Conservation (phyloP, 2,888 invertebrate genomes). For the Loripinus fragilis region DNA sequence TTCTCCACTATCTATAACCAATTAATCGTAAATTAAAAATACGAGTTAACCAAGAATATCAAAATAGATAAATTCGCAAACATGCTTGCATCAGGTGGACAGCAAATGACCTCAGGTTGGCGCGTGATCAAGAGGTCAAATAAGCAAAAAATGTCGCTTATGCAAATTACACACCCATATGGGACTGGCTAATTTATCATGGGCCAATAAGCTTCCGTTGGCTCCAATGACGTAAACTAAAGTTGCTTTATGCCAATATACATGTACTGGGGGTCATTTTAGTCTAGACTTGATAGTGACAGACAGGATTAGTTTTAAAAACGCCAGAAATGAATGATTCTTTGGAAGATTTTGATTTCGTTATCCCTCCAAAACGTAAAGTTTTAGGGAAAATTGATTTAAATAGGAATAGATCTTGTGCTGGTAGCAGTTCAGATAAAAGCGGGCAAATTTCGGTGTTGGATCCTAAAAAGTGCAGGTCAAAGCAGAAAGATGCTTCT, state of each 20-base stretch:
- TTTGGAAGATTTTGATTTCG: background rate
- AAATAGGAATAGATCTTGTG: background rate
- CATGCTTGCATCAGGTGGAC: too few species aligned
- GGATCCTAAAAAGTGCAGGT: background rate
- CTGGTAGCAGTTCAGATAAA: background rate
- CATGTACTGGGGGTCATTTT: background rate
- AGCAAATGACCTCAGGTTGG: background rate
- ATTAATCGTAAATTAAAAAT: too few species aligned
- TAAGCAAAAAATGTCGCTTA: background rate
- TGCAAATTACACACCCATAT: background rate
- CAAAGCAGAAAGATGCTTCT: too few species aligned
- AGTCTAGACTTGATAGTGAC: too few species aligned
- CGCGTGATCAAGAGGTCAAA: background rate
- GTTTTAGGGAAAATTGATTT: background rate
- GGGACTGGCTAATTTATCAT: background rate
- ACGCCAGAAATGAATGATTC: background rate
- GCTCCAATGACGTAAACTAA: background rate
- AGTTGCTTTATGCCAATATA: too few species aligned
- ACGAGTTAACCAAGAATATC: too few species aligned
- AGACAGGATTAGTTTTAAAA: background rate
- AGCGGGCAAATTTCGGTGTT: too few species aligned
- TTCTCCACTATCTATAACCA: too few species aligned
- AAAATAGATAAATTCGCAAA: too few species aligned
- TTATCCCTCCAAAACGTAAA: background rate
- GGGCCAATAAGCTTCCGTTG: background rate